Evolutionary conservation across 2,113 vertebrate genomes (phyloP).

Genomic region (Amphiprion percula): DNA sequence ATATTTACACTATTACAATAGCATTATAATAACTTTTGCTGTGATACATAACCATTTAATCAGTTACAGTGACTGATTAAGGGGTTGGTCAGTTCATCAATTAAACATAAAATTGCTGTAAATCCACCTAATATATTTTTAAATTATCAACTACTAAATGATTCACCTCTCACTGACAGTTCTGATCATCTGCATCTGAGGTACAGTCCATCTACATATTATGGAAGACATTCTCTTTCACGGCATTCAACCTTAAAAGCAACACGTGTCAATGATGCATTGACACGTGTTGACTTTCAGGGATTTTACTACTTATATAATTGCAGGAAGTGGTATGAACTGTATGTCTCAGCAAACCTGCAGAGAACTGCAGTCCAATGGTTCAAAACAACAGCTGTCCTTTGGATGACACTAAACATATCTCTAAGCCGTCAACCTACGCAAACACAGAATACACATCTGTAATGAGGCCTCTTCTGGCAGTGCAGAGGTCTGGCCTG

Average conservation of each 20-base stretch:
- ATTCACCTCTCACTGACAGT: background rate
- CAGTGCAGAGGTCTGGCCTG: slow-evolving; percentile 4
- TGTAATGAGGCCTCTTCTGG: slow-evolving; percentile 23
- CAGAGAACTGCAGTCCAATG: background rate
- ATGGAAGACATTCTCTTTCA: background rate
- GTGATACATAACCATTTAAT: background rate
- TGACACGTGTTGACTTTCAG: slow-evolving; percentile 14
- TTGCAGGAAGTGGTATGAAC: background rate
- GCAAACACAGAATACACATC: slow-evolving; percentile 5
- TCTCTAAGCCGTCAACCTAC: slow-evolving; percentile 1
- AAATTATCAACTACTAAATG: background rate
- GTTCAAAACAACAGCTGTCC: slow-evolving; percentile 7
- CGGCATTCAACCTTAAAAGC: background rate
- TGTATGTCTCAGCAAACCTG: slow-evolving; percentile 2
- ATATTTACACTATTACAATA: slow-evolving; percentile 22
- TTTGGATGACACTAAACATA: slow-evolving; percentile 22
- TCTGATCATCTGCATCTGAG: background rate
- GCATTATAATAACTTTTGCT: background rate
- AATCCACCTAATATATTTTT: background rate
- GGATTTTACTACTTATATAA: background rate
- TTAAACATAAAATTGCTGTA: background rate
- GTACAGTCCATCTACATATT: background rate
- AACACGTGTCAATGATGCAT: background rate
- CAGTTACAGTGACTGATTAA: background rate
- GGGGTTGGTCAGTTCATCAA: background rate